Evolutionary conservation across 2,888 invertebrate genomes (phyloP), one percentile per base, ranked within the genome.

Genomic region (Sinopyrophorus schimmeli): DNA sequence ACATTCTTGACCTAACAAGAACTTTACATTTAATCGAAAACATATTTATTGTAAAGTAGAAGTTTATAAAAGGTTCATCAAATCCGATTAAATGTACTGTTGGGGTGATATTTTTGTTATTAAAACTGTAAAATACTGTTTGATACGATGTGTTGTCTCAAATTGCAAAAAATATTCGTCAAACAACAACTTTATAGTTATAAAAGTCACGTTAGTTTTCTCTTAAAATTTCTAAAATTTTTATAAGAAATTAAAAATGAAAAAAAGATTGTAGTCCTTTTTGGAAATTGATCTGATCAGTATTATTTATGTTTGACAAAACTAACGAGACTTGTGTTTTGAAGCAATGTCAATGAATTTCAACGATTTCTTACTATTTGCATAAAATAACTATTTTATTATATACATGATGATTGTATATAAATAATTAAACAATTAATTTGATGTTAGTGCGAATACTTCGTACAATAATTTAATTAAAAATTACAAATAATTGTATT

Each of bases 371-470:
- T 40, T 47, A 44, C 31, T 55, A 62, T 58, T 63, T 54, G 57
- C 60, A 68, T 64, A 58, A 64, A 63, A 68, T 72, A 66, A 72
- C 64, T 58, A 48, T 53, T 43, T 47, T 52, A 52, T 27, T 47
- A 43, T 52, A 52, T 52, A 42, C 53, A 62, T 70, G 68, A n/a
- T n/a, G n/a, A 70, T 70, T 73, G 72, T 73, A 72, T 58, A 71
- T 71, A 70, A 69, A 67, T 67, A 66, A 62, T 65, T 61, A 42
- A 57, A 42, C 20, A 50, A 54, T 58, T 65, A 66, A 66, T 58
- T 73, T 66, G 72, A 73, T 73, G 73, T 73, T 73, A 68, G 71
- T 73, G 69, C 72, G 69, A 67, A 58, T 52, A 59, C 35, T 61
- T 54, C 69, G 72, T 71, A 71, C 71, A 68, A 68, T 69, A 70